Evolutionary conservation across 2,797 vertebrate genomes (phyloP).

Genomic region (Cynopterus sphinx): DNA sequence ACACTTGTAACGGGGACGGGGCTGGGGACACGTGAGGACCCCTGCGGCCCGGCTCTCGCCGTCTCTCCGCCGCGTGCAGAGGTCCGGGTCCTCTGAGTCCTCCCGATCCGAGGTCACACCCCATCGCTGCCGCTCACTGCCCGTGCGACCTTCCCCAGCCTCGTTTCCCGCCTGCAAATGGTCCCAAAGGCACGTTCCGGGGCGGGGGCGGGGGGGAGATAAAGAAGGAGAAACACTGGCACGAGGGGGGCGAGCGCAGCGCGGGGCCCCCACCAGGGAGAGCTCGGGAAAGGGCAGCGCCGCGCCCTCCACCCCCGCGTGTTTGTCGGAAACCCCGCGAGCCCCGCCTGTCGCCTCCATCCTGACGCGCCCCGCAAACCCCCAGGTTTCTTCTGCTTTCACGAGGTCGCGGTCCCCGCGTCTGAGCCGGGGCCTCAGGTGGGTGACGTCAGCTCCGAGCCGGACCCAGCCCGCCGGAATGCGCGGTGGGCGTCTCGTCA

Average conservation of each 20-base stretch:
- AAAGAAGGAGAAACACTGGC: too few species aligned
- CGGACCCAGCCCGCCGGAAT: neutral
- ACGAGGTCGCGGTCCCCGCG: neutral
- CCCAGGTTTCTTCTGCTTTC: neutral
- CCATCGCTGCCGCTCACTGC: neutral
- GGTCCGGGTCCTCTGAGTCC: neutral
- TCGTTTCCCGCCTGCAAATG: neutral
- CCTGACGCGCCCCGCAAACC: neutral
- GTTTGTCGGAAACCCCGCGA: neutral
- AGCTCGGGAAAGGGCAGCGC: neutral
- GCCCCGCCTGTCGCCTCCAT: neutral
- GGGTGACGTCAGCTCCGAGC: neutral
- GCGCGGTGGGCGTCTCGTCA: constrained; percentile 57
- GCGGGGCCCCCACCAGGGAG: too few species aligned
- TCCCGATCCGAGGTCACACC: neutral
- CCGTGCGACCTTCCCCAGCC: neutral
- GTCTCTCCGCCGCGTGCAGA: neutral
- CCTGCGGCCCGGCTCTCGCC: neutral
- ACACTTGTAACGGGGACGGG: neutral
- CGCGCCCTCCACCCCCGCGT: neutral
- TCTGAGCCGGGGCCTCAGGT: neutral
- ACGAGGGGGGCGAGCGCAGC: accelerated
- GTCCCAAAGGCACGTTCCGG: too few species aligned
- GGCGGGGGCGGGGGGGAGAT: too few species aligned
- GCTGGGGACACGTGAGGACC: neutral